Percentiles rank a stretch among this genome's conserved stretches.
phyloP scores from a whole-genome alignment of 2,797 vertebrate species.

The Rhinella marina region DNA sequence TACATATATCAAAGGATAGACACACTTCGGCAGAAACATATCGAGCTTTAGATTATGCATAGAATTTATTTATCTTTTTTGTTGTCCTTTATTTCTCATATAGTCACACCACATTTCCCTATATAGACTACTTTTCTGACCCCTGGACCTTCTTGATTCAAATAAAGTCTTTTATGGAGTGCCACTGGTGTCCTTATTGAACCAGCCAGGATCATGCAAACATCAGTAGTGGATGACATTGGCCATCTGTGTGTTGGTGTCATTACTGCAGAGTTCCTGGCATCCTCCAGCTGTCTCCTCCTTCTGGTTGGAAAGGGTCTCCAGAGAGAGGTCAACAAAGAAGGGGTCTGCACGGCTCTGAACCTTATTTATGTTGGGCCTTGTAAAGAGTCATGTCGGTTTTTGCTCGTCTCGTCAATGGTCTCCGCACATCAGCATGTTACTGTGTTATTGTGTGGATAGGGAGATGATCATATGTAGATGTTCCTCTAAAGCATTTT shows the following conservation, averaged over 20 bases:
- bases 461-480: background rate
- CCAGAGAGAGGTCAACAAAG: conserved; percentile 37
- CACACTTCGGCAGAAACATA: too few relatives aligned
- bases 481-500: background rate
- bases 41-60: too few relatives aligned
- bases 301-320: conserved; percentile 31
- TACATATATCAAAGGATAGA: too few relatives aligned
- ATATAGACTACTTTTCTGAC: conserved; percentile 11
- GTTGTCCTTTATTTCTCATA: background rate
- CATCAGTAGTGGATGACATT: conserved; percentile 43
- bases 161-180: conserved; percentile 10
- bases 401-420: background rate
- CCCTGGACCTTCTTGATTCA: conserved; percentile 3
- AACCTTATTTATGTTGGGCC: conserved; percentile 16
- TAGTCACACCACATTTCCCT: background rate
- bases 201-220: conserved; percentile 28
- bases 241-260: conserved; percentile 59
- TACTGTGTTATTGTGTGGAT: background rate
- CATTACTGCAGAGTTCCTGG: conserved; percentile 37
- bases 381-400: conserved; percentile 11
- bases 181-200: conserved; percentile 36
- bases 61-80: background rate
- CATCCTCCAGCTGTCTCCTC: conserved; percentile 56
- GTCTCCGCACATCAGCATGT: conserved; percentile 12
- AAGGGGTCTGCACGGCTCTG: conserved; percentile 15